These are phyloP conservation scores for Agrotis exclamationis DNA, from an alignment of 2,888 invertebrate species.

Conservation along the genomic window DNA sequence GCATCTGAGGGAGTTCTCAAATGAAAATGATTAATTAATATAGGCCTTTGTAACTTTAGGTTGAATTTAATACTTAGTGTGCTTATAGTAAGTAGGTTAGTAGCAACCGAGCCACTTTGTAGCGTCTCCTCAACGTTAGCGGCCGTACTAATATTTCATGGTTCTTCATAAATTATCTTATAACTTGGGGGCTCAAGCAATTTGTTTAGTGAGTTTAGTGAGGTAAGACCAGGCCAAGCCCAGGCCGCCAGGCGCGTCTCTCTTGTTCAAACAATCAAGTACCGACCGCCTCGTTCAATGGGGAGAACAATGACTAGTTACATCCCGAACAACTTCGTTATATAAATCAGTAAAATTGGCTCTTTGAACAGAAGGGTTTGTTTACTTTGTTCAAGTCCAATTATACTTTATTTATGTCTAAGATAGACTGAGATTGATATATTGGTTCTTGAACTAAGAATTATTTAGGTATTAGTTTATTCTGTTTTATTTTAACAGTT, in stretches of 20 bases:
- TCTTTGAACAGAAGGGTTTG: conserved; percentile 44
- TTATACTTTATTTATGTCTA: conserved; percentile 50
- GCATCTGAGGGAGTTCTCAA: conserved; percentile 18
- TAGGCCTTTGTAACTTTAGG: conserved; percentile 39
- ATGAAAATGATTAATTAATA: conserved; percentile 44
- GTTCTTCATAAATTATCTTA: conserved; percentile 67
- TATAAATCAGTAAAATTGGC: conserved; percentile 65
- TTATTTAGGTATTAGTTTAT: no score
- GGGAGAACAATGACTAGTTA: conserved; percentile 67
- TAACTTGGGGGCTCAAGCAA: conserved; percentile 64
- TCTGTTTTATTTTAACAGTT: no score
- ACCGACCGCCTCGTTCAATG: conserved; percentile 57
- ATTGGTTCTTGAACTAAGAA: no score
- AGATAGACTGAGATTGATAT: conserved; percentile 9
- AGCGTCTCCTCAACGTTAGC: conserved; percentile 30
- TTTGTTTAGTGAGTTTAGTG: conserved; percentile 59
- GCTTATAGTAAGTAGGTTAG: conserved; percentile 8
- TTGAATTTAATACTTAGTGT: conserved; percentile 35
- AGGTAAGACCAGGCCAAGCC: not conserved
- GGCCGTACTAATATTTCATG: conserved; percentile 62
- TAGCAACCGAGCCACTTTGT: conserved; percentile 42
- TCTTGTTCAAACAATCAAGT: conserved; percentile 64
- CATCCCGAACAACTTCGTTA: conserved; percentile 61
- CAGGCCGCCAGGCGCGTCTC: conserved; percentile 29
- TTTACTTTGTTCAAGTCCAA: conserved; percentile 53